Evolutionary conservation across 2,797 vertebrate genomes (phyloP).

Genomic region (Fistularia tabacaria): DNA sequence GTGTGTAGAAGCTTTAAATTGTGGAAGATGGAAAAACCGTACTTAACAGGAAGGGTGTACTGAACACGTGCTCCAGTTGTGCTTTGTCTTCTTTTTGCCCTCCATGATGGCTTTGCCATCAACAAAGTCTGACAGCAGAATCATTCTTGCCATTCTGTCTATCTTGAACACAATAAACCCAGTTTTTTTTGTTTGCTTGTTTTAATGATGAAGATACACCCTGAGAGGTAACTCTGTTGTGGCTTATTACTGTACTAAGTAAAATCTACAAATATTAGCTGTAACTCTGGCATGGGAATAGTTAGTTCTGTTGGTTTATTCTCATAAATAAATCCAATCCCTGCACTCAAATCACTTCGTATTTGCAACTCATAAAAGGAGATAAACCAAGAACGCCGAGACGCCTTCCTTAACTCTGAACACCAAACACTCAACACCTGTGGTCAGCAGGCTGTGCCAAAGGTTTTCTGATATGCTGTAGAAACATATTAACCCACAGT

Average conservation of each 20-base stretch:
- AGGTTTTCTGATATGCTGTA: conserved; percentile 54
- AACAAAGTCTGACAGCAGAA: conserved; percentile 15
- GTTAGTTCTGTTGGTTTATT: too few species aligned
- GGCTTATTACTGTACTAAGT: too few species aligned
- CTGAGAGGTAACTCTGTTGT: too few species aligned
- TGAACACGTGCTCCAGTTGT: neutral
- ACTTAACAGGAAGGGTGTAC: conserved; percentile 11
- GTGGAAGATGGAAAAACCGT: conserved; percentile 12
- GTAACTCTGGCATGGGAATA: too few species aligned
- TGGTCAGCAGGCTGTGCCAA: conserved; percentile 34
- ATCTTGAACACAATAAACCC: conserved; percentile 10
- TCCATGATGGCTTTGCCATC: conserved; percentile 6
- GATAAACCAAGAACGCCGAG: conserved; percentile 11
- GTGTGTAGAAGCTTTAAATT: conserved; percentile 6
- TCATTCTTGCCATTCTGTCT: conserved; percentile 3
- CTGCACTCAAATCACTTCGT: conserved; percentile 3
- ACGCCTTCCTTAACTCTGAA: conserved; percentile 2
- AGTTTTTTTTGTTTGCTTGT: neutral
- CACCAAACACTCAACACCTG: conserved; percentile 11
- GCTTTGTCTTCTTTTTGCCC: conserved; percentile 4
- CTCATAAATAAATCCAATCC: neutral
- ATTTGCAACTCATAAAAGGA: conserved; percentile 6
- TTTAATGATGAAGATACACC: too few species aligned
- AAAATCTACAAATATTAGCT: too few species aligned
- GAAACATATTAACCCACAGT: conserved; percentile 36